Evolutionary conservation across 2,797 vertebrate genomes (phyloP).

Genomic region (Pipistrellus pygmaeus): DNA sequence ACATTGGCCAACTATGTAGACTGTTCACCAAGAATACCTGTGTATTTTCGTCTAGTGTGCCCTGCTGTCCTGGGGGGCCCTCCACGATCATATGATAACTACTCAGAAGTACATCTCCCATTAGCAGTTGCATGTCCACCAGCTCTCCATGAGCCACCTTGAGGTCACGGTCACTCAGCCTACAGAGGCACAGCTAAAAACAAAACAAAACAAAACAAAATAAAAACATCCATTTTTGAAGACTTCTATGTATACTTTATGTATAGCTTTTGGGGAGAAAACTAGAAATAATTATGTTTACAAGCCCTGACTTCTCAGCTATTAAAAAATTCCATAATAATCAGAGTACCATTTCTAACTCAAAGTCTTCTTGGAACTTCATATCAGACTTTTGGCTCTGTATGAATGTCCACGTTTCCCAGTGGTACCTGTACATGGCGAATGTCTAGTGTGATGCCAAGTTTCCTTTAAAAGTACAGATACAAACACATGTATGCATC

Average conservation of each 20-base stretch:
- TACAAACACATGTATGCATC: background rate
- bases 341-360: background rate
- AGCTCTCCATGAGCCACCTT: slow-evolving; percentile 87
- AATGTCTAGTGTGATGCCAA: background rate
- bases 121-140: slow-evolving; percentile 85
- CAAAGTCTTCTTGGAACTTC: background rate
- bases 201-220: background rate
- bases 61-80: slow-evolving; percentile 31
- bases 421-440: background rate
- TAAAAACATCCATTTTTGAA: background rate
- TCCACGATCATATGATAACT: slow-evolving; percentile 46
- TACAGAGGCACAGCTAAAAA: slow-evolving; percentile 89
- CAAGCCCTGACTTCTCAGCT: background rate
- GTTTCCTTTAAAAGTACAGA: slow-evolving; percentile 14
- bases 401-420: background rate
- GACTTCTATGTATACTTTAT: background rate
- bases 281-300: background rate
- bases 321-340: slow-evolving; percentile 1
- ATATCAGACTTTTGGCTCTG: background rate
- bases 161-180: slow-evolving; percentile 83
- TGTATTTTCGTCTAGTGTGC: slow-evolving; percentile 48
- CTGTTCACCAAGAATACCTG: slow-evolving; percentile 70
- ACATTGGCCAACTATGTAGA: too few relatives aligned
- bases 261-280: background rate
- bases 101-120: slow-evolving; percentile 88